Conservation (phyloP, 2,888 invertebrate genomes). For the Linnaemya vulpina region DNA sequence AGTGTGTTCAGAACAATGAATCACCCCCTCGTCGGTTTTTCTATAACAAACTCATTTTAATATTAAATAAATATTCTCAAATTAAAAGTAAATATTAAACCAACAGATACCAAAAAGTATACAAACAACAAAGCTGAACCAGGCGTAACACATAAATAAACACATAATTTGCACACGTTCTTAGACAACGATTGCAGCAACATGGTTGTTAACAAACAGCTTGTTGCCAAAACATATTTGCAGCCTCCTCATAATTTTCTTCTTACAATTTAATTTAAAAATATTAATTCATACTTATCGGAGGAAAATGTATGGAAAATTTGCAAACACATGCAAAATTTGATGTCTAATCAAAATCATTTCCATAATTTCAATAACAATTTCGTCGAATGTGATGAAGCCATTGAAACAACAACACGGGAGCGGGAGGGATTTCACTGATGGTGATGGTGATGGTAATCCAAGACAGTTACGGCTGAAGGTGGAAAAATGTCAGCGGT, state of each 20-base stretch:
- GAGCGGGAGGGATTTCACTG: not conserved
- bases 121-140: constrained; percentile 28
- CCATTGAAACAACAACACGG: constrained; percentile 10
- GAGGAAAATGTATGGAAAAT: constrained; percentile 51
- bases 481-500: constrained; percentile 69
- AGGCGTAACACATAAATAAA: constrained; percentile 15
- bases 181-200: constrained; percentile 46
- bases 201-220: constrained; percentile 46
- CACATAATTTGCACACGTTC: constrained; percentile 67
- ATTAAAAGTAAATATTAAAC: constrained; percentile 68
- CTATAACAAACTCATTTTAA: constrained; percentile 42
- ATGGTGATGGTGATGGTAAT: constrained; percentile 30
- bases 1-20: too few species aligned
- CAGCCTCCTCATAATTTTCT: not conserved
- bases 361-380: constrained; percentile 69
- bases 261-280: constrained; percentile 48
- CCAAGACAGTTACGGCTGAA: constrained; percentile 36
- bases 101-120: constrained; percentile 26
- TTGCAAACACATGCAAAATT: constrained; percentile 69
- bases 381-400: not conserved
- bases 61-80: constrained; percentile 62
- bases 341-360: constrained; percentile 69
- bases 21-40: too few species aligned
- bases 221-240: constrained; percentile 49
- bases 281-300: constrained; percentile 53